Evolutionary conservation across 2,888 invertebrate genomes (phyloP).

Genomic region (Petrolisthes manimaculis): DNA sequence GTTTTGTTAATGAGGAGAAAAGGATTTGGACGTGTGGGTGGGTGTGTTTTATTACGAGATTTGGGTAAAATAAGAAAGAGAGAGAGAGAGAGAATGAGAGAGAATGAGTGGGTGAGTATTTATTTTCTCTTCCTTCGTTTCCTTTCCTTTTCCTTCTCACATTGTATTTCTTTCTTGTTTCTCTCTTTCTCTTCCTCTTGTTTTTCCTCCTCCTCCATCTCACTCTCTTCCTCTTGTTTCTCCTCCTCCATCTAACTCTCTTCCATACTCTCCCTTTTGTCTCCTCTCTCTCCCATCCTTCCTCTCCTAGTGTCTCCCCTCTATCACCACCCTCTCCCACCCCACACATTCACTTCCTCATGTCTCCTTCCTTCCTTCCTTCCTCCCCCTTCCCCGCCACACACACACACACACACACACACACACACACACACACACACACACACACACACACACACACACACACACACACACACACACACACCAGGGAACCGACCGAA

Average conservation of each 20-base stretch:
- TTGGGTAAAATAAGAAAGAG: no score
- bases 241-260: neutral
- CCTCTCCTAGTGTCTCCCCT: neutral
- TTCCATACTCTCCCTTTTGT: neutral
- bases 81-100: no score
- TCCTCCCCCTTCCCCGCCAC: neutral
- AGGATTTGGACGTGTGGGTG: no score
- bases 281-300: neutral
- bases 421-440: constrained; percentile 1
- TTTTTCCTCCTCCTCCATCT: neutral
- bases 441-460: constrained; percentile 1
- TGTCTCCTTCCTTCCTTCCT: neutral
- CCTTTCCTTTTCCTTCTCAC: neutral
- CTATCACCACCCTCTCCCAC: neutral
- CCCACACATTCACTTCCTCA: neutral
- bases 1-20: no score
- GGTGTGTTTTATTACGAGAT: no score
- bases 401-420: neutral
- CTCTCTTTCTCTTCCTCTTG: neutral
- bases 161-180: neutral
- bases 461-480: constrained; percentile 1
- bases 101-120: neutral
- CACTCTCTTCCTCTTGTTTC: neutral
- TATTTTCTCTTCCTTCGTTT: neutral
- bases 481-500: neutral